Percentiles rank a stretch among this genome's conserved stretches.
Evolutionary conservation across 2,888 invertebrate genomes (phyloP).

Genomic region (Matsumyia berberina): DNA sequence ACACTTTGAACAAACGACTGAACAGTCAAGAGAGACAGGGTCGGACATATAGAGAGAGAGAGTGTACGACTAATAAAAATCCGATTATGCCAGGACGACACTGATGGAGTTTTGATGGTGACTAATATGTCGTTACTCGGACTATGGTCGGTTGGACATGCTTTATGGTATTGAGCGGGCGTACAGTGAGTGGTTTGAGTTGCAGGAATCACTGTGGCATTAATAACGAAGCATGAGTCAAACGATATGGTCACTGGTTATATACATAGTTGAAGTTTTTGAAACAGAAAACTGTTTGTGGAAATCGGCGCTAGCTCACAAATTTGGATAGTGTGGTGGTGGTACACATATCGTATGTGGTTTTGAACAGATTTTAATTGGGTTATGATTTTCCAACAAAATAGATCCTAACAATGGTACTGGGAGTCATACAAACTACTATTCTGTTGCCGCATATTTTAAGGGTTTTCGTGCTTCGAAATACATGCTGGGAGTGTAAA

Average conservation of each 20-base stretch:
- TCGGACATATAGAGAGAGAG: neutral
- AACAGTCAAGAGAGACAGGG: neutral
- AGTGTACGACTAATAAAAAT: constrained; percentile 63
- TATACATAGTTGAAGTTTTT: no score
- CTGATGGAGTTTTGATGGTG: constrained; percentile 70
- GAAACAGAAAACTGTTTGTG: no score
- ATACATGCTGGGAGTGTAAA: no score
- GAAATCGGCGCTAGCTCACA: no score
- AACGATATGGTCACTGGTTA: constrained; percentile 27
- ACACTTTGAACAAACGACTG: constrained; percentile 8
- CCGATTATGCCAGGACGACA: constrained; percentile 63
- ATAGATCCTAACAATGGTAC: no score
- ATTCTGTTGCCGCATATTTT: no score
- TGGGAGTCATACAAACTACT: no score
- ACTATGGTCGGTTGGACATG: constrained; percentile 59
- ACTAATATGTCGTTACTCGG: constrained; percentile 66
- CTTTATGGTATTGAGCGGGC: constrained; percentile 48
- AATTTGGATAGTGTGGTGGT: no score
- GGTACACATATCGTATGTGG: no score
- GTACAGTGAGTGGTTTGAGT: neutral
- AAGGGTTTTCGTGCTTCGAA: no score
- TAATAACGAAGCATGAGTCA: constrained; percentile 9
- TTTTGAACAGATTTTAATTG: no score
- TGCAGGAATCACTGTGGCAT: neutral
- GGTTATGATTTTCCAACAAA: no score